Percentiles rank a stretch among this genome's conserved stretches.
Conservation (phyloP, 2,113 vertebrate genomes). For the Oreochromis aureus region DNA sequence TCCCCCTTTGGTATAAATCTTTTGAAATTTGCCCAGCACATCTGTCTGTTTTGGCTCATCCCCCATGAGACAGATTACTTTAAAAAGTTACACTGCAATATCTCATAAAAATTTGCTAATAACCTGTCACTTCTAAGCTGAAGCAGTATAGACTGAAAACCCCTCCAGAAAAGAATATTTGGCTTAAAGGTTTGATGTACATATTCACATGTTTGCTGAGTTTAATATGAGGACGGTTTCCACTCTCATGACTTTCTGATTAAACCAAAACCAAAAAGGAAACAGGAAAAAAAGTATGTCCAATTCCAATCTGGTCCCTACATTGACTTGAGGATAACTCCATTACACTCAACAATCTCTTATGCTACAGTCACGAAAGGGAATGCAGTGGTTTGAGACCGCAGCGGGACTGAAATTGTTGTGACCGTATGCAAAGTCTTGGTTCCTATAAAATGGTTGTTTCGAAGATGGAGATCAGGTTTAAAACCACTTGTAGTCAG, state of each 20-base stretch:
- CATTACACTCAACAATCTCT: background rate
- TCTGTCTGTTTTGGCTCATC: background rate
- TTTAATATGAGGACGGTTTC: background rate
- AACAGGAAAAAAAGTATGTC: rapidly evolving
- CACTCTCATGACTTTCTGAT: background rate
- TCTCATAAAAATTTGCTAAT: background rate
- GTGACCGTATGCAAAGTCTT: background rate
- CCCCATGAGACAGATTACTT: background rate
- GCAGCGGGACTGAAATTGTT: background rate
- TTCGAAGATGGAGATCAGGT: background rate
- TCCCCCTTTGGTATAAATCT: background rate
- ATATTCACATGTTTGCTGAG: background rate
- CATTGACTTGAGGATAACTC: background rate
- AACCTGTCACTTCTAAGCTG: background rate
- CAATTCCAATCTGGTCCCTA: background rate
- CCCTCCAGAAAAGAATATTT: background rate
- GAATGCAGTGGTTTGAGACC: background rate
- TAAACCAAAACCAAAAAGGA: background rate
- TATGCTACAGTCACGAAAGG: rapidly evolving
- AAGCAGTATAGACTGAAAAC: background rate
- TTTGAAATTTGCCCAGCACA: conserved; percentile 2
- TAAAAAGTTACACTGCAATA: background rate
- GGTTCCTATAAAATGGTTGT: background rate
- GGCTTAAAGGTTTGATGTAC: background rate
- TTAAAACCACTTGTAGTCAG: background rate